These are phyloP conservation scores for Serripes groenlandicus DNA, from an alignment of 2,888 invertebrate species.

Conservation along the genomic window DNA sequence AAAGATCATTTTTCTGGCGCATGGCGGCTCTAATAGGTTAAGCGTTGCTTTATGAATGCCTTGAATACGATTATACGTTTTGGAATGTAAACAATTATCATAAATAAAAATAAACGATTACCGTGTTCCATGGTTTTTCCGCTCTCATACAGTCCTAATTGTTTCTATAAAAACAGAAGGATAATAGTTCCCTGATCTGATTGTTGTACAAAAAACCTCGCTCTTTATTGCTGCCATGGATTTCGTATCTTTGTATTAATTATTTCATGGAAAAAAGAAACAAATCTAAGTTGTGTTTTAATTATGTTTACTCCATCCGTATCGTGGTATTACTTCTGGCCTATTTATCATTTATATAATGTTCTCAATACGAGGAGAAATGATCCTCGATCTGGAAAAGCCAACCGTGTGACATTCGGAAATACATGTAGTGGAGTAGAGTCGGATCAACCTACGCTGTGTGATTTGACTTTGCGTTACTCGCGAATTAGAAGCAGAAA, in stretches of 20 bases:
- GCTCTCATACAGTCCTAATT: neutral
- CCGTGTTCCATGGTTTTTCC: neutral
- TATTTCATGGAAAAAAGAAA: neutral
- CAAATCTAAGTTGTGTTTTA: neutral
- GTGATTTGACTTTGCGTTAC: too few relatives aligned
- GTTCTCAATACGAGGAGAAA: too few relatives aligned
- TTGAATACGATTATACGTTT: slow-evolving; percentile 4
- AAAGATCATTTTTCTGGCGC: too few relatives aligned
- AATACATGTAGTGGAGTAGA: too few relatives aligned
- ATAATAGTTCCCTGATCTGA: neutral
- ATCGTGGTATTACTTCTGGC: too few relatives aligned
- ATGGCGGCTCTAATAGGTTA: too few relatives aligned
- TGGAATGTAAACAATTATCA: slow-evolving; percentile 18
- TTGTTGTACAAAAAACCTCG: neutral
- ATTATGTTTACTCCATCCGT: neutral
- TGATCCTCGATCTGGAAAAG: too few relatives aligned
- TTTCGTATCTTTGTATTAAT: neutral
- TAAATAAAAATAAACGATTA: slow-evolving; percentile 13
- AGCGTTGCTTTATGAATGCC: too few relatives aligned
- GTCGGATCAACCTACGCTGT: too few relatives aligned
- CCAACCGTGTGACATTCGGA: too few relatives aligned
- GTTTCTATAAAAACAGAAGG: neutral
- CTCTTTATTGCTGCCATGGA: neutral
- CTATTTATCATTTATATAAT: too few relatives aligned
- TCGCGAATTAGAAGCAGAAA: too few relatives aligned